phyloP scores from a whole-genome alignment of 2,797 vertebrate species.

The Scomberomorus guttatus region DNA sequence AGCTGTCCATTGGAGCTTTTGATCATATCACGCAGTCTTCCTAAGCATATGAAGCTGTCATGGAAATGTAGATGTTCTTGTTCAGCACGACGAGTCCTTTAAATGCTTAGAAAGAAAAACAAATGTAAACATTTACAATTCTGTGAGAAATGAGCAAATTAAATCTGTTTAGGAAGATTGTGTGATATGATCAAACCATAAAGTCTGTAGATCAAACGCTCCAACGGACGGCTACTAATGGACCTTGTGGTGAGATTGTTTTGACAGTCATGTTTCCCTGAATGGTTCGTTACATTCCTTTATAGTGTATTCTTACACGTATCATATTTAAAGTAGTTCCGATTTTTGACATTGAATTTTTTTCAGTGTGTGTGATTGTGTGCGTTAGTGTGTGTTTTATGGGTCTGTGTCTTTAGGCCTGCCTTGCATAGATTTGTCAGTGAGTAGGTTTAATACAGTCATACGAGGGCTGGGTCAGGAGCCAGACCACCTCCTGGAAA shows the following conservation, averaged over 20 bases:
- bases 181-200: neutral
- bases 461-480: slow-evolving; percentile 3
- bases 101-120: neutral
- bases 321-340: neutral
- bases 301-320: neutral
- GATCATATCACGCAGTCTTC: neutral
- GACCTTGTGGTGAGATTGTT: neutral
- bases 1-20: neutral
- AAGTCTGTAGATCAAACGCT: too few species aligned
- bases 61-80: too few species aligned
- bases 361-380: too few species aligned
- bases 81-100: neutral
- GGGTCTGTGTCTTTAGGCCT: neutral
- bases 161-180: neutral
- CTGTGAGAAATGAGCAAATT: neutral
- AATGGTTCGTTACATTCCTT: neutral
- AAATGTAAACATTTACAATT: neutral
- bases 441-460: slow-evolving; percentile 1
- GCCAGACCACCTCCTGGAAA: slow-evolving; percentile 44
- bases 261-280: neutral
- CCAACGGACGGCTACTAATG: neutral
- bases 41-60: neutral
- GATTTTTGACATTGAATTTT: neutral
- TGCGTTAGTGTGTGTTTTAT: too few species aligned
- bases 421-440: slow-evolving; percentile 1